Evolutionary conservation across 2,113 vertebrate genomes (phyloP), one percentile per base, ranked within the genome.

Genomic region (Rana temporaria): DNA sequence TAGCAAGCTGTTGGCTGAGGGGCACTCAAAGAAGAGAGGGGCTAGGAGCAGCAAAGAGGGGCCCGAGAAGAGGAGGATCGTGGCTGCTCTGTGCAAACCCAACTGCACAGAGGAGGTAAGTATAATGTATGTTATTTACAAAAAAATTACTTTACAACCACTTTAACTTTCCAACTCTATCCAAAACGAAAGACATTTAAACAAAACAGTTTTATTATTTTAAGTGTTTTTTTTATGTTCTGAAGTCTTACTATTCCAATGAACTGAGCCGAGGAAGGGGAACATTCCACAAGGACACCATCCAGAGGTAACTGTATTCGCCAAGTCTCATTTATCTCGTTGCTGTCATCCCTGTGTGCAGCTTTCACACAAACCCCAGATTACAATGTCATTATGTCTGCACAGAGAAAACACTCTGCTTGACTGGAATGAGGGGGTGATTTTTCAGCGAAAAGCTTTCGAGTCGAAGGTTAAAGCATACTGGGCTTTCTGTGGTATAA

Each of bases 401-500:
- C 4, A 65, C 22, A 11, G 20, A 85, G 48, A 62, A n/a, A 22
- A 42, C 14, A 63, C 1, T 14, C 52, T 26, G 0, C 62, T 64
- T 20, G 63, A 52, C 60, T 11, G 2, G 24, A 62, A 60, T 14
- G 67, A 75, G 20, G 4, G 6, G 79, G 11, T 24, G 20, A 42
- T 62, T 60, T n/a, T 62, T 75, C 26, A 38, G 22, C 20, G 55
- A 16, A 78, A 38, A 57, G 32, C 0, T 5, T 42, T 65, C 12
- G 75, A 64, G 68, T 70, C 19, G 42, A 48, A 48, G 42, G 42
- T 65, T 22, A 30, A 15, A 32, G 72, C 72, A 11, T 59, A 2
- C 19, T 74, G 62, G 0, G 11, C 86, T 85, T 63, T 64, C 42
- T 71, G 30, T 62, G 76, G 86, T 70, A 60, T 22, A 0, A 82